Percentiles rank a stretch among this genome's conserved stretches.
Evolutionary conservation across 37 sponge, comb jelly and placozoan species (phyloP).

Genomic region (Lycopodina hypogea): DNA sequence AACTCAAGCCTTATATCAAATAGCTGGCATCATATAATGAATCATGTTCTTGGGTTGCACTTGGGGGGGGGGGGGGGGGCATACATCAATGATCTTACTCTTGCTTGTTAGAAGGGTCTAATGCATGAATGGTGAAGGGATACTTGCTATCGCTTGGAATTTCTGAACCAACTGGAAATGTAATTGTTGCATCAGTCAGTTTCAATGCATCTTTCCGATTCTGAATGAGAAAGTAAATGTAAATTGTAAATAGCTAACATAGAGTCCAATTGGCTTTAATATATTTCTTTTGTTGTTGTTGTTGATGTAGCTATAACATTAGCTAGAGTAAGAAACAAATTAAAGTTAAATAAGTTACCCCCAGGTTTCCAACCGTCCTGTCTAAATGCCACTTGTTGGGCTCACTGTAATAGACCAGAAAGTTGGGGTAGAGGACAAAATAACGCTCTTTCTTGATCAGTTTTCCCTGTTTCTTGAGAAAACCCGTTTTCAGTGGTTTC

Average conservation of each 20-base stretch:
- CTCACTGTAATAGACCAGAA: constrained; percentile 74
- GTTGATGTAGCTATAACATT: neutral
- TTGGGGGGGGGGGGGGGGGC: too few relatives aligned
- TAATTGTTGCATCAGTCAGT: constrained; percentile 30
- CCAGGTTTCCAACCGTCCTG: constrained; percentile 36
- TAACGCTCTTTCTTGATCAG: constrained; percentile 60
- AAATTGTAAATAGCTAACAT: neutral
- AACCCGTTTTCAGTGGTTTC: constrained; percentile 61
- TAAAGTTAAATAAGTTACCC: constrained; percentile 20
- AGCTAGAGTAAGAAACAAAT: too few relatives aligned
- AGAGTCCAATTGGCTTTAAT: neutral
- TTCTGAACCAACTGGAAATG: neutral
- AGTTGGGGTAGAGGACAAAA: constrained; percentile 73
- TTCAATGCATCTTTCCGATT: constrained; percentile 52
- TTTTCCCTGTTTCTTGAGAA: constrained; percentile 61
- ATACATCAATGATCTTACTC: constrained; percentile 35
- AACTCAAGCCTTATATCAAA: too few relatives aligned
- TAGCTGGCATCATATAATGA: too few relatives aligned
- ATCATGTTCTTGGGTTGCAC: too few relatives aligned
- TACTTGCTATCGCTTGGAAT: constrained; percentile 45
- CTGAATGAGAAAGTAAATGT: constrained; percentile 13
- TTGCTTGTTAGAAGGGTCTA: constrained; percentile 65
- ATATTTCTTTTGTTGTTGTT: neutral
- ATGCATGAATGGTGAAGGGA: constrained; percentile 44
- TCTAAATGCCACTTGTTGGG: constrained; percentile 51